Evolutionary conservation across 2,113 vertebrate species (phyloP).

Genomic region (Coptodon rendalli): DNA sequence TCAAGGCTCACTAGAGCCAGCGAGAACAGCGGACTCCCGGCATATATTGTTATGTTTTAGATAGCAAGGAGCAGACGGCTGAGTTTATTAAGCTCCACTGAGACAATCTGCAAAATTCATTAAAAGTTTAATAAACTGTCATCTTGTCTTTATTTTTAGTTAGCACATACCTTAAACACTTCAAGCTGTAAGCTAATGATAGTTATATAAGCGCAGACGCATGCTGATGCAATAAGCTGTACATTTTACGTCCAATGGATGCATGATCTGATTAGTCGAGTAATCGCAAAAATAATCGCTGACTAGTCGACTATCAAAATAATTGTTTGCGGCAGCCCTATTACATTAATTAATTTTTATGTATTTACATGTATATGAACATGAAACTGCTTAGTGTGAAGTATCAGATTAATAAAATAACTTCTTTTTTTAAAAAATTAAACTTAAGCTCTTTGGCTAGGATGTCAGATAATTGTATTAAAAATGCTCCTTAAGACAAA

Average conservation of each 20-base stretch:
- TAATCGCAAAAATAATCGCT: neutral
- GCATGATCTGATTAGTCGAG: accelerated
- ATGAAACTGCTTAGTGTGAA: neutral
- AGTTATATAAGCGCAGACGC: accelerated
- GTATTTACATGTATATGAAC: accelerated
- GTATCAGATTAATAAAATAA: neutral
- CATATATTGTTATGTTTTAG: neutral
- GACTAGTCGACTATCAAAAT: neutral
- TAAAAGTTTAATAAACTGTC: neutral
- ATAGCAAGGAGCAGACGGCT: neutral
- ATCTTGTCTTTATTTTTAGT: neutral
- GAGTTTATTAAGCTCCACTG: neutral
- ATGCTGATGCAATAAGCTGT: neutral
- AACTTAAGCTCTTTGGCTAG: neutral
- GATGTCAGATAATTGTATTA: neutral
- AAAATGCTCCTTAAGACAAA: neutral
- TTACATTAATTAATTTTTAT: neutral
- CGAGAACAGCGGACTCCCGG: neutral
- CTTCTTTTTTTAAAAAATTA: accelerated
- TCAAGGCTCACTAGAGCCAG: accelerated
- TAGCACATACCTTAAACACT: neutral
- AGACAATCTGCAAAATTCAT: neutral
- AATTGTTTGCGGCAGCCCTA: neutral
- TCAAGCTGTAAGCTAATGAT: neutral
- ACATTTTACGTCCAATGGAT: accelerated